phyloP scores from a whole-genome alignment of 2,888 invertebrate genomes.

The Temnothorax unifasciatus region DNA sequence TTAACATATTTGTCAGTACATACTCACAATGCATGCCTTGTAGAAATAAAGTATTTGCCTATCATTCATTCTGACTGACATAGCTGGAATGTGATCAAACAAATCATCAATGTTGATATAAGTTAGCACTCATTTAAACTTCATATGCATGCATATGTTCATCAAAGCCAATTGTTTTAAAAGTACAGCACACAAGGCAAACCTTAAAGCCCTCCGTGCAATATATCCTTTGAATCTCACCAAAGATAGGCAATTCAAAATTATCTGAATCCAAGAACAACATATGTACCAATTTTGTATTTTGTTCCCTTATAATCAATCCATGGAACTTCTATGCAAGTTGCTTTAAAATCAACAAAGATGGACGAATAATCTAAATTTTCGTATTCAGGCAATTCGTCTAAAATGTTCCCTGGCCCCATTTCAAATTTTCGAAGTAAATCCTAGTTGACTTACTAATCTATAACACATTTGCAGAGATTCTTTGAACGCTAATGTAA shows the following conservation, averaged over 20 bases:
- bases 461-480: constrained; percentile 10
- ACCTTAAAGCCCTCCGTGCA: background rate
- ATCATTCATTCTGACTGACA: constrained; percentile 1
- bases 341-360: background rate
- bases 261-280: constrained; percentile 2
- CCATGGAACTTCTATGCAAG: constrained; percentile 5
- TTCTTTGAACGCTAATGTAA: constrained; percentile 31
- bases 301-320: background rate
- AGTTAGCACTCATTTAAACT: background rate
- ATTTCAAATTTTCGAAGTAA: constrained; percentile 26
- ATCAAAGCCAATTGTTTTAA: background rate
- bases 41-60: constrained; percentile 3
- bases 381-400: background rate
- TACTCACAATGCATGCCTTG: background rate
- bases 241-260: constrained; percentile 15
- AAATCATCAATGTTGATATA: constrained; percentile 3
- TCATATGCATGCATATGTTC: background rate
- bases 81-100: background rate
- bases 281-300: constrained; percentile 8
- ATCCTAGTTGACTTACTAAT: constrained; percentile 20
- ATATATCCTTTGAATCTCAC: constrained; percentile 15
- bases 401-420: constrained; percentile 5
- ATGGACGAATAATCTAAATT: background rate
- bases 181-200: background rate
- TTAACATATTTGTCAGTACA: background rate